Conservation (phyloP, 2,888 invertebrate genomes). For the Holacanthella duospinosa region DNA sequence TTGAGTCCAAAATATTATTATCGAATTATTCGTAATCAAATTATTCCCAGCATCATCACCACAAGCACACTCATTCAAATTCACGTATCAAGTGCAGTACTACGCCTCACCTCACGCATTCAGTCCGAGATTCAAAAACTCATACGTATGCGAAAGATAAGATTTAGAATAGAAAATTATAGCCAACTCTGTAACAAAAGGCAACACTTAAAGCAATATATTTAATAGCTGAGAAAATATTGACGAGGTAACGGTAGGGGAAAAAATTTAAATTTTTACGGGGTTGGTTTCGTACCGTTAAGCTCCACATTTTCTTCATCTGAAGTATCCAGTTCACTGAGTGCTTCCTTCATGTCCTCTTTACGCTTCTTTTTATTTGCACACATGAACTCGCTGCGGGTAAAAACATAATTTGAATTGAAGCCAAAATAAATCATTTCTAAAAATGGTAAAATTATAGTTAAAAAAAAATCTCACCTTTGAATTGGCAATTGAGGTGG, state of each 20-base stretch:
- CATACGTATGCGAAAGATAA: too few species aligned
- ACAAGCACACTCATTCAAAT: neutral
- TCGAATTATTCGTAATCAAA: too few species aligned
- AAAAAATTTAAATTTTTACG: too few species aligned
- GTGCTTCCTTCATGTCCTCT: slow-evolving; percentile 35
- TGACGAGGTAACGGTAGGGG: too few species aligned
- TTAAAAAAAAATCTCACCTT: slow-evolving; percentile 2
- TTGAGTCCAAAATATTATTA: neutral
- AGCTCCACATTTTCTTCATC: slow-evolving; percentile 37
- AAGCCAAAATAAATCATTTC: neutral
- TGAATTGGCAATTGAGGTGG: too few species aligned
- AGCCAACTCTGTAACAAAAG: too few species aligned
- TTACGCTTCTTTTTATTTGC: slow-evolving; percentile 36
- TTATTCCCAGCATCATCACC: neutral
- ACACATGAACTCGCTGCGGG: slow-evolving; percentile 34
- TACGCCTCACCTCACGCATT: neutral
- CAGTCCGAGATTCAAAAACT: neutral
- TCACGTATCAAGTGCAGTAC: neutral
- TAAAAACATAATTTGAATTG: slow-evolving; percentile 7
- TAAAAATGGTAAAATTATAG: neutral
- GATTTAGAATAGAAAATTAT: too few species aligned
- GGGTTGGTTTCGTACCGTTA: too few species aligned
- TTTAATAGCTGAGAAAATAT: too few species aligned
- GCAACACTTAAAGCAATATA: too few species aligned
- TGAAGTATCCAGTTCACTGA: slow-evolving; percentile 36